Evolutionary conservation across 2,113 vertebrate genomes (phyloP).

Genomic region (Pedionomus torquatus): DNA sequence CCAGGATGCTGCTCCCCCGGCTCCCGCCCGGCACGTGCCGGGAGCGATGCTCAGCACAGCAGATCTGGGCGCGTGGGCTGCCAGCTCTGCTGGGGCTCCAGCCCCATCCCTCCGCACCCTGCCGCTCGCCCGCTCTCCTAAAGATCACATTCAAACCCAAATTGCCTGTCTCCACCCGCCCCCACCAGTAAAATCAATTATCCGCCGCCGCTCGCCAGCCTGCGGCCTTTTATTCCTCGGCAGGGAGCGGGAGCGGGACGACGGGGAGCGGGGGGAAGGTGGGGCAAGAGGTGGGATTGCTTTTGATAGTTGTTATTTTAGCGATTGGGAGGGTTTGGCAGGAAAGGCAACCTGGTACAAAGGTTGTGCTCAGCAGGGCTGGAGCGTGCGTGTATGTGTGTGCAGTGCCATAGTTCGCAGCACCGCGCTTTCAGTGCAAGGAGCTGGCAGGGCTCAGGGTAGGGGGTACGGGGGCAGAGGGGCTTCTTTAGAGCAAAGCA

Average conservation of each 20-base stretch:
- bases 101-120: constrained; percentile 30
- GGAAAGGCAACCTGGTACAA: constrained; percentile 15
- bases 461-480: not conserved
- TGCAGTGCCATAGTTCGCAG: not conserved
- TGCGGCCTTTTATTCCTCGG: constrained; percentile 22
- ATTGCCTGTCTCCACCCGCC: constrained; percentile 52
- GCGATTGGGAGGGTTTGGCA: not conserved
- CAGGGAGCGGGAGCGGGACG: not conserved
- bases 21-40: not conserved
- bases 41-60: not conserved
- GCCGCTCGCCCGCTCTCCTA: constrained; percentile 16
- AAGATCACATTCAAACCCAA: constrained; percentile 58
- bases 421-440: not conserved
- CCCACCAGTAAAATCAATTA: constrained; percentile 56
- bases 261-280: not conserved
- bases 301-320: constrained; percentile 51
- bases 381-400: rapidly evolving
- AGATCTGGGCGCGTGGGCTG: not conserved
- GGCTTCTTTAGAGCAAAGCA: not conserved
- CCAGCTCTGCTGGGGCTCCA: not conserved
- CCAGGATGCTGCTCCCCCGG: not conserved
- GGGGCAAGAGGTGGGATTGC: constrained; percentile 3
- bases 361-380: constrained; percentile 21
- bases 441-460: not conserved
- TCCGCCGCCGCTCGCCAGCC: not conserved